Evolutionary conservation across 2,113 vertebrate genomes (phyloP).

Genomic region (Pipra filicauda): DNA sequence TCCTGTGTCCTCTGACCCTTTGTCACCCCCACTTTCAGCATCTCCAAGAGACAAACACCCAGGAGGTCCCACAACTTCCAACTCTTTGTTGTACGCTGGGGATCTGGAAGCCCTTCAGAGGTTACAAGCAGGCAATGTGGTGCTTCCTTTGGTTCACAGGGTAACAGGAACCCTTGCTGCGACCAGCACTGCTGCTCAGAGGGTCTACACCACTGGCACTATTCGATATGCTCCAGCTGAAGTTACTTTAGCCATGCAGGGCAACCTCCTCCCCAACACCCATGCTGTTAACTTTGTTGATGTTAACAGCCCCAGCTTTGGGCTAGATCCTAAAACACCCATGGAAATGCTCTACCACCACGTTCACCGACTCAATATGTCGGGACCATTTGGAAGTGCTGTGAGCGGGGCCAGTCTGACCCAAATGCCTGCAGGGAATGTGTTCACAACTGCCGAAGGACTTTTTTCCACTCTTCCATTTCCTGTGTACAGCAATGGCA

Average conservation of each 20-base stretch:
- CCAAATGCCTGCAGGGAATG: slow-evolving; percentile 92
- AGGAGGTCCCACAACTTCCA: slow-evolving; percentile 82
- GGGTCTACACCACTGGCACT: slow-evolving; percentile 98
- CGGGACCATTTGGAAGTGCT: slow-evolving; percentile 88
- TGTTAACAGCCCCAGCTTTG: slow-evolving; percentile 88
- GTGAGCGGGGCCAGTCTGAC: slow-evolving; percentile 87
- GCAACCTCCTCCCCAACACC: slow-evolving; percentile 92
- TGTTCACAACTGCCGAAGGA: slow-evolving; percentile 97
- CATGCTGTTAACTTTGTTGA: slow-evolving; percentile 97
- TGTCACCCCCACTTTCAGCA: slow-evolving; percentile 95
- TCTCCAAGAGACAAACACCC: slow-evolving; percentile 96
- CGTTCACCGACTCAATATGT: slow-evolving; percentile 98
- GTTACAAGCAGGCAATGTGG: slow-evolving; percentile 93
- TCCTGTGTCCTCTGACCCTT: slow-evolving; percentile 88
- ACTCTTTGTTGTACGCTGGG: slow-evolving; percentile 93
- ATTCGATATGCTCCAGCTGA: slow-evolving; percentile 98
- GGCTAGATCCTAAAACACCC: slow-evolving; percentile 98
- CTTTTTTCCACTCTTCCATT: slow-evolving; percentile 98
- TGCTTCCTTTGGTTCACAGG: slow-evolving; percentile 94
- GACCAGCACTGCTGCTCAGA: slow-evolving; percentile 87
- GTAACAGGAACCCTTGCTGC: slow-evolving; percentile 91
- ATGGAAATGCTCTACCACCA: slow-evolving; percentile 99
- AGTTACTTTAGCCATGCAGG: slow-evolving; percentile 95
- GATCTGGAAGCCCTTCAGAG: slow-evolving; percentile 96
- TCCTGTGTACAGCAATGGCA: slow-evolving; percentile 98